Evolutionary conservation across 2,888 invertebrate species (phyloP), one percentile per base, ranked within the genome.

Genomic region (Platycnemis pennipes): DNA sequence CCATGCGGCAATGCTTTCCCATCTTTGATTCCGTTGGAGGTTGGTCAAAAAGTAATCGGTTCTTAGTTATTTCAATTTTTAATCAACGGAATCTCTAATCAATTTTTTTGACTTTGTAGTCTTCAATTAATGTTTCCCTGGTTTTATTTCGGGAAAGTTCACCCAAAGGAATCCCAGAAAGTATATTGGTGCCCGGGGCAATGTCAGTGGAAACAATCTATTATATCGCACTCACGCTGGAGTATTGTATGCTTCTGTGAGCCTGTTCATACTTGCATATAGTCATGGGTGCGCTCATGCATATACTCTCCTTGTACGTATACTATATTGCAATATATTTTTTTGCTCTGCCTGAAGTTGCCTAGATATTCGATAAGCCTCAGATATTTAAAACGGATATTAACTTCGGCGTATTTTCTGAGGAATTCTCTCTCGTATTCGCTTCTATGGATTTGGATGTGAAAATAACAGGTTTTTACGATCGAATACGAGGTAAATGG

Each of bases 41-140:
- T 42, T 26, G 53, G 49, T 63, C 63, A 63, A 91, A 63, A 63
- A 37, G 77, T 91, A 91, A 91, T 91, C 63, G 37, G 53, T 91
- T 63, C 91, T 63, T 63, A 91, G 63, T 91, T 44, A 91, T 91
- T 89, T 89, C 89, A 89, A 56, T 56, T 91, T 91, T 63, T 91
- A 91, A 91, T 91, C 91, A 91, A 91, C 44, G 91, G 56, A 91
- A 91, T 77, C 91, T 69, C 91, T 42, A 69, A 37, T 37, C 42
- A 56, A 91, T 63, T 44, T 63, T 91, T 63, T 63, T 91, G 44
- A 42, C 91, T 91, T 91, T 91, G 91, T 91, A 91, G 63, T 91
- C 91, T 91, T 91, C 91, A 91, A 91, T 91, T 91, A 91, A 91
- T 91, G 44, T 91, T 91, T 91, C 26, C 63, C 22, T 56, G 26